A percentile compares a stretch with the other conserved stretches of the same genome.
phyloP scores from a whole-genome alignment of 1,140 invertebrate species.

The Drosophila aff. region DNA sequence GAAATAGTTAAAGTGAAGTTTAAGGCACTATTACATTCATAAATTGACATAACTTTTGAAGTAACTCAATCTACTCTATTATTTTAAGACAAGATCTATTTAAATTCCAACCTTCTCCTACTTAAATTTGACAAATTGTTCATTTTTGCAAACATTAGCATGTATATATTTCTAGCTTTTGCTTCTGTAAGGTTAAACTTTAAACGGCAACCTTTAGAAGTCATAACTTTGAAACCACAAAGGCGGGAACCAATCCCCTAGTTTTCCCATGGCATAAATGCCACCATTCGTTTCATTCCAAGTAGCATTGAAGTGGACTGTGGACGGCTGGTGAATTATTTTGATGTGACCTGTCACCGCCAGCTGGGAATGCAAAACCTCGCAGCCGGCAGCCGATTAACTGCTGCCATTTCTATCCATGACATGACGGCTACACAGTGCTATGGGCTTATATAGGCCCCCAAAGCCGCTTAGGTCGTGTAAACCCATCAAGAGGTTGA shows the following conservation, averaged over 20 bases:
- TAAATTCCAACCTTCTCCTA: neutral
- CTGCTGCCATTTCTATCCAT: constrained; percentile 37
- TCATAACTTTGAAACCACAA: constrained; percentile 13
- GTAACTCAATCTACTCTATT: neutral
- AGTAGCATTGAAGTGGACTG: constrained; percentile 19
- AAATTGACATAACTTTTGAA: neutral
- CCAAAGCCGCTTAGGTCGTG: constrained; percentile 76
- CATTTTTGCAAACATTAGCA: neutral
- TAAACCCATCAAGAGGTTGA: constrained; percentile 71
- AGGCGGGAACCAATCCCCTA: constrained; percentile 4
- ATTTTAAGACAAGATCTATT: too few species aligned
- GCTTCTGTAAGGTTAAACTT: neutral
- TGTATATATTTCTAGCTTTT: neutral
- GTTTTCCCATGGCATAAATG: constrained; percentile 9
- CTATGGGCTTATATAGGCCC: constrained; percentile 17
- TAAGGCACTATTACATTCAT: neutral
- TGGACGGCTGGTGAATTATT: constrained; percentile 24
- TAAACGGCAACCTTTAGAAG: constrained; percentile 2
- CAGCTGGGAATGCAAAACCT: constrained; percentile 30
- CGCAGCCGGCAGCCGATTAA: constrained; percentile 40
- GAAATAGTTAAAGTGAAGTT: too few species aligned
- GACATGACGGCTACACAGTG: constrained; percentile 30
- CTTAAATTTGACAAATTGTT: neutral
- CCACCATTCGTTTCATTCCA: constrained; percentile 9
- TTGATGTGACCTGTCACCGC: constrained; percentile 40